These are phyloP conservation scores for Tipula unca DNA, from an alignment of 2,888 invertebrate species.

Conservation along the genomic window DNA sequence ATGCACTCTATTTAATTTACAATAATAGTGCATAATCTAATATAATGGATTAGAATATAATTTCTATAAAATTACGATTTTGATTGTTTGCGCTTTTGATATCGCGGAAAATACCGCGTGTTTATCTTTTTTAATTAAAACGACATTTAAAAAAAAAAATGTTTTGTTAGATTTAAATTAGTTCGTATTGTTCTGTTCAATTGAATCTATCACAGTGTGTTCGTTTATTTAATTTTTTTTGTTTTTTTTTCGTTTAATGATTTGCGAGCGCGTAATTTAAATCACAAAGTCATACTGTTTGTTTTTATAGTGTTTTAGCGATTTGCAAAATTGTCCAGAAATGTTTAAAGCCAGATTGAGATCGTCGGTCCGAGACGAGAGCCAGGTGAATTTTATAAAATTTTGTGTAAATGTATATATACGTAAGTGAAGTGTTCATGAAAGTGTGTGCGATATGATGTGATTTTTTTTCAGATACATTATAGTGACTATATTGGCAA, in stretches of 20 bases:
- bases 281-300: background rate
- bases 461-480: background rate
- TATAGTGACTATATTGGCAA: background rate
- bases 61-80: background rate
- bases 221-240: background rate
- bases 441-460: background rate
- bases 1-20: background rate
- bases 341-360: background rate
- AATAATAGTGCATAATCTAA: background rate
- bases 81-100: background rate
- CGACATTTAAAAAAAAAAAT: background rate
- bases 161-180: background rate
- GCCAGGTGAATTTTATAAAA: background rate
- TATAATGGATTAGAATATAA: background rate
- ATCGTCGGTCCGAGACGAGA: background rate
- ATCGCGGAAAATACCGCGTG: background rate
- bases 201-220: background rate
- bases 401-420: background rate
- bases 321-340: background rate
- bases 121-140: conserved; percentile 14
- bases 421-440: too few relatives aligned
- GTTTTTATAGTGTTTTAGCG: background rate
- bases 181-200: background rate
- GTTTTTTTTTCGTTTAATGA: background rate
- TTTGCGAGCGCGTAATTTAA: background rate